Evolutionary conservation across 2,888 invertebrate genomes (phyloP).

Genomic region (Parelbella ahira): DNA sequence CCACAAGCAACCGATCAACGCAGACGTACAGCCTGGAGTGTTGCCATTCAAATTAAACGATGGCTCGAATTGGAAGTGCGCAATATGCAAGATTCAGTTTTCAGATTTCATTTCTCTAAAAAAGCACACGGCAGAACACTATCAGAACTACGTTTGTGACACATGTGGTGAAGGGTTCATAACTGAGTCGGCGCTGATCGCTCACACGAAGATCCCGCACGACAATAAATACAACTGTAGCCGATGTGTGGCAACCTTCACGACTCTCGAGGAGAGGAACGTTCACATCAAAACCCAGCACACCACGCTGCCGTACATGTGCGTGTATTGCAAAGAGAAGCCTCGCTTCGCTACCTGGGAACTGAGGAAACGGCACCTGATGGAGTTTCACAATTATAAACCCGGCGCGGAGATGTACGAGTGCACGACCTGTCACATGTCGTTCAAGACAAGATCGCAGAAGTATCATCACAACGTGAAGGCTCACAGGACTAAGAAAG

Average conservation of each 20-base stretch:
- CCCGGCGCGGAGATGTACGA: slow-evolving; percentile 71
- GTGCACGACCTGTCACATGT: slow-evolving; percentile 71
- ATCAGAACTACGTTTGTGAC: slow-evolving; percentile 70
- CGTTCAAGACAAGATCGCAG: slow-evolving; percentile 67
- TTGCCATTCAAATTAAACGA: slow-evolving; percentile 67
- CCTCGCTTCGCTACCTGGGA: slow-evolving; percentile 72
- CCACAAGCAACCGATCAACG: slow-evolving; percentile 67
- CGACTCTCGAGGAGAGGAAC: slow-evolving; percentile 62
- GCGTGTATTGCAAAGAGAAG: slow-evolving; percentile 68
- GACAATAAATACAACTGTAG: slow-evolving; percentile 69
- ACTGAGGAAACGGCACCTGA: slow-evolving; percentile 60
- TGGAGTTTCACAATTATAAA: slow-evolving; percentile 69
- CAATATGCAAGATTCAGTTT: slow-evolving; percentile 64
- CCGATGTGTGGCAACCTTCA: slow-evolving; percentile 66
- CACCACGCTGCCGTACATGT: slow-evolving; percentile 65
- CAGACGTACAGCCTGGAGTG: slow-evolving; percentile 68
- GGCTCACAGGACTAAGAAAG: slow-evolving; percentile 67
- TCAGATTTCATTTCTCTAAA: slow-evolving; percentile 63
- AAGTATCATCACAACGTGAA: slow-evolving; percentile 73
- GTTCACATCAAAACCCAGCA: slow-evolving; percentile 67
- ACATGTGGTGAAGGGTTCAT: slow-evolving; percentile 73
- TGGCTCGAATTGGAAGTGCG: slow-evolving; percentile 66
- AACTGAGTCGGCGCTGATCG: slow-evolving; percentile 61
- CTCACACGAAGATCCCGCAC: slow-evolving; percentile 65
- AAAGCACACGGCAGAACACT: slow-evolving; percentile 68